phyloP scores from a whole-genome alignment of 2,888 invertebrate species.

The Chromoteleia sp. region DNA sequence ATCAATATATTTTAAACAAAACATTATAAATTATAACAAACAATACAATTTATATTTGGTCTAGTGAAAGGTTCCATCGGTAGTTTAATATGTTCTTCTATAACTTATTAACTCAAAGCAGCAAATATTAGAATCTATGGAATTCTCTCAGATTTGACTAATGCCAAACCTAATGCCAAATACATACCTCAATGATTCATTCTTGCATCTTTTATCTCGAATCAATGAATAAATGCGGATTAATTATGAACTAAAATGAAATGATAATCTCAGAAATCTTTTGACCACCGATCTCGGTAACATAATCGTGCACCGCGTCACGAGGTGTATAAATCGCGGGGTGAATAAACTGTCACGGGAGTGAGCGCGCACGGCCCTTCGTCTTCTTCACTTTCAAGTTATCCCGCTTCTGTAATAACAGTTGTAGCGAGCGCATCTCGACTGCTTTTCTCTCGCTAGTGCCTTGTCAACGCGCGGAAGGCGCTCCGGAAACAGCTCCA shows the following conservation, averaged over 20 bases:
- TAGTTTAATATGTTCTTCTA: too few species aligned
- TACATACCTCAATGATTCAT: too few species aligned
- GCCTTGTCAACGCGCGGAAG: conserved; percentile 76
- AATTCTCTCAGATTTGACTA: too few species aligned
- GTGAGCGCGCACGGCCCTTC: conserved; percentile 30
- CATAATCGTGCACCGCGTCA: conserved; percentile 37
- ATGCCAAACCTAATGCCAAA: too few species aligned
- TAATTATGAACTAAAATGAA: conserved; percentile 2
- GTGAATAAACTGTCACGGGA: conserved; percentile 55
- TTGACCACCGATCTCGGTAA: conserved; percentile 6
- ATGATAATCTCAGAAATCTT: conserved; percentile 7
- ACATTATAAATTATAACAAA: too few species aligned
- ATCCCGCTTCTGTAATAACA: conserved; percentile 63
- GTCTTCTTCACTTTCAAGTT: conserved; percentile 61
- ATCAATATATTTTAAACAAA: too few species aligned
- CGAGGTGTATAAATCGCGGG: conserved; percentile 44
- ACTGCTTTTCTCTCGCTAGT: conserved; percentile 56
- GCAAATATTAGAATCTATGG: too few species aligned
- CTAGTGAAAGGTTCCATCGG: too few species aligned
- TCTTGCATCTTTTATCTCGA: too few species aligned
- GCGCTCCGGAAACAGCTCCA: conserved; percentile 79
- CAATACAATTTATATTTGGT: too few species aligned
- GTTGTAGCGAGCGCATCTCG: conserved; percentile 56
- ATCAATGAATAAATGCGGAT: too few species aligned
- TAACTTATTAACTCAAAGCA: too few species aligned